A percentile compares a stretch with the other conserved stretches of the same genome.
Evolutionary conservation across 1,140 invertebrate genomes (phyloP).

Genomic region (Habropoda laboriosa): DNA sequence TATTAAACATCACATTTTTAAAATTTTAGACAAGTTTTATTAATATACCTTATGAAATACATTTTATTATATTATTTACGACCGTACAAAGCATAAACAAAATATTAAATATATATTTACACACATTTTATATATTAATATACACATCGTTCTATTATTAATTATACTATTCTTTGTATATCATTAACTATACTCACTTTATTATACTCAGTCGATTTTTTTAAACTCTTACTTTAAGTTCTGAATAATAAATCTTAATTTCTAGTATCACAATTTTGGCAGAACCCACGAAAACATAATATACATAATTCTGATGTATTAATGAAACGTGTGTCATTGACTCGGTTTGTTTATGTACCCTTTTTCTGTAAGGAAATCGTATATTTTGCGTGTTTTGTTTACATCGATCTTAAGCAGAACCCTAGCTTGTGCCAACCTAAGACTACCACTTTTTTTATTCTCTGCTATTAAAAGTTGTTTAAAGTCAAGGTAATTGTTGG

Average conservation of each 20-base stretch:
- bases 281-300: neutral
- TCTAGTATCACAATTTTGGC: conserved; percentile 43
- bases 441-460: conserved; percentile 87
- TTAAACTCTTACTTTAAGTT: neutral
- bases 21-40: conserved; percentile 18
- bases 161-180: neutral
- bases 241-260: conserved; percentile 14
- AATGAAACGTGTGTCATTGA: conserved; percentile 53
- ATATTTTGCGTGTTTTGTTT: conserved; percentile 95
- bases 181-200: neutral
- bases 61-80: conserved; percentile 12
- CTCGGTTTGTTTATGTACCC: conserved; percentile 86
- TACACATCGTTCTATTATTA: neutral
- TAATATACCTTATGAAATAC: conserved; percentile 11
- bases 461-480: conserved; percentile 88
- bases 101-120: conserved; percentile 7
- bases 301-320: neutral
- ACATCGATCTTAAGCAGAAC: conserved; percentile 95
- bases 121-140: neutral
- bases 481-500: conserved; percentile 90
- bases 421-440: conserved; percentile 91
- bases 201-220: conserved; percentile 4
- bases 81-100: conserved; percentile 12
- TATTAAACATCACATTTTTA: neutral
- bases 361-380: conserved; percentile 89